A percentile compares a stretch with the other conserved stretches of the same genome.
Evolutionary conservation across 1,140 invertebrate genomes (phyloP).

Genomic region (Diorhabda elongata): DNA sequence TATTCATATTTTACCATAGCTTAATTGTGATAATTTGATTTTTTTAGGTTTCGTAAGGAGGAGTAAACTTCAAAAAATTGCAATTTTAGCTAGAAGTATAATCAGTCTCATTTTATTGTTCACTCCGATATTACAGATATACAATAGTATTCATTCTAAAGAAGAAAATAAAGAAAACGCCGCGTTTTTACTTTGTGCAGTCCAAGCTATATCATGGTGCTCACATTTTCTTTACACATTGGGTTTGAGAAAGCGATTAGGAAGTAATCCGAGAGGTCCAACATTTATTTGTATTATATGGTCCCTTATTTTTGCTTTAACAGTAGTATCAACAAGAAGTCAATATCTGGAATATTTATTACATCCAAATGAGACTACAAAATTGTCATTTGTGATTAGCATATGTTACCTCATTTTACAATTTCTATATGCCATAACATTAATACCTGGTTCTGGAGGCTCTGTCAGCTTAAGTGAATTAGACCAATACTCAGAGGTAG

Average conservation of each 20-base stretch:
- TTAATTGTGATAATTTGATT: background rate
- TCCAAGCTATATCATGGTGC: constrained; percentile 71
- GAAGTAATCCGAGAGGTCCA: constrained; percentile 67
- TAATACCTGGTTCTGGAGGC: constrained; percentile 54
- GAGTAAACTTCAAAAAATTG: background rate
- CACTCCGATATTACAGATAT: background rate
- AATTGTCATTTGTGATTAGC: constrained; percentile 48
- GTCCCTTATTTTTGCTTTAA: constrained; percentile 59
- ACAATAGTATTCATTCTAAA: background rate
- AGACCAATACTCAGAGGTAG: constrained; percentile 33
- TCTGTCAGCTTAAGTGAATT: constrained; percentile 32
- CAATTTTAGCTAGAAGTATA: background rate
- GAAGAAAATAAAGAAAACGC: background rate
- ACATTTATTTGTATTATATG: constrained; percentile 62
- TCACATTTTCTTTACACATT: constrained; percentile 72
- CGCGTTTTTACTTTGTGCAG: constrained; percentile 62
- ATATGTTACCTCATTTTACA: constrained; percentile 53
- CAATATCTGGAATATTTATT: constrained; percentile 33
- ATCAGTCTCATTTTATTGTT: background rate
- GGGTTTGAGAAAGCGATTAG: constrained; percentile 60
- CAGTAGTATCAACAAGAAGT: constrained; percentile 54
- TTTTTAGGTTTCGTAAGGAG: background rate
- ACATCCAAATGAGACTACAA: constrained; percentile 46
- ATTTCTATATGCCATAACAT: constrained; percentile 57
- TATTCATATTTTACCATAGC: background rate